Evolutionary conservation across 2,888 invertebrate genomes (phyloP).

Genomic region (Phytoseiulus persimilis): DNA sequence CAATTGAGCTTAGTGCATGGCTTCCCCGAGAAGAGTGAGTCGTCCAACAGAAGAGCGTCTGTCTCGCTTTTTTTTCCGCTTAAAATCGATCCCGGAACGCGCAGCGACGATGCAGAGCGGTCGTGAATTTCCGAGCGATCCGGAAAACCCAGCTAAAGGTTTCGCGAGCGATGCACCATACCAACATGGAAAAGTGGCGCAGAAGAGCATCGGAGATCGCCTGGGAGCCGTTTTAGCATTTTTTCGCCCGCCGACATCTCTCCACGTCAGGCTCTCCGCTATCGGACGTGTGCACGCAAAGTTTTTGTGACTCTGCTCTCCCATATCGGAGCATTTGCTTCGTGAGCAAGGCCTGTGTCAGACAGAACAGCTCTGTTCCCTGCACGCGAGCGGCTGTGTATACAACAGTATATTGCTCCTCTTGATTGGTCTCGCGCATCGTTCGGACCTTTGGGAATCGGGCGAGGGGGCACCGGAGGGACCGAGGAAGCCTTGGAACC

Average conservation of each 20-base stretch:
- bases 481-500: background rate
- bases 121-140: no score
- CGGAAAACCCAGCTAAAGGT: background rate
- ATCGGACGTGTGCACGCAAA: background rate
- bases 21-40: conserved; percentile 16
- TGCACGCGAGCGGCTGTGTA: background rate
- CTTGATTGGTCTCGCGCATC: background rate
- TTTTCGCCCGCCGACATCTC: background rate
- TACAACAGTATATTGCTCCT: background rate
- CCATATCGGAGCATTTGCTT: background rate
- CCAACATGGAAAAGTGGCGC: background rate
- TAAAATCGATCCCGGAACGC: no score
- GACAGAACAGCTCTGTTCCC: background rate
- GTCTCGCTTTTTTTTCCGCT: no score
- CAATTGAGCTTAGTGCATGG: background rate
- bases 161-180: background rate
- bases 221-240: background rate
- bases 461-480: background rate
- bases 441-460: background rate
- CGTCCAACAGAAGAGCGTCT: no score
- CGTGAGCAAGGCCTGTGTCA: background rate
- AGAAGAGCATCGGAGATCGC: background rate
- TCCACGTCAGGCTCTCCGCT: background rate
- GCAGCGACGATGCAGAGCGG: no score
- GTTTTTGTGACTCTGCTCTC: conserved; percentile 5